These are phyloP conservation scores for Zaprionus vittiger DNA, from an alignment of 1,140 invertebrate genomes.

Conservation along the genomic window DNA sequence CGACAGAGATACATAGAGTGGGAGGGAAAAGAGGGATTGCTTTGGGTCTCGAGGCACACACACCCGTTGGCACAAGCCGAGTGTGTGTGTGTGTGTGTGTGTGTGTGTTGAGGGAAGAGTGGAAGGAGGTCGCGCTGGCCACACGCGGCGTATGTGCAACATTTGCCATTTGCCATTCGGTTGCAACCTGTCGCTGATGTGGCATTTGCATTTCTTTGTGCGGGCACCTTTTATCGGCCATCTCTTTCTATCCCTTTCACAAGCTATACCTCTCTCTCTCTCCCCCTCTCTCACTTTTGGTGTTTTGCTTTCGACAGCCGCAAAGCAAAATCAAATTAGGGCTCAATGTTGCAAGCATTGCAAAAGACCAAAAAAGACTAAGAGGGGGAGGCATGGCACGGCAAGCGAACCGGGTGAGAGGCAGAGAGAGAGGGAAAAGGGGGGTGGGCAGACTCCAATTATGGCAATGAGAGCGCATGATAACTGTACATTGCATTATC, in stretches of 20 bases:
- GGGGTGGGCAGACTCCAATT: constrained; percentile 36
- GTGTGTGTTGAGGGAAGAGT: background rate
- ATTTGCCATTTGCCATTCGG: constrained; percentile 20
- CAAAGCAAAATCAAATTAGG: constrained; percentile 10
- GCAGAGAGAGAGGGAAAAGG: background rate
- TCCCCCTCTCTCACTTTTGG: background rate
- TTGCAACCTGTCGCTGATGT: constrained; percentile 46
- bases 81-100: background rate
- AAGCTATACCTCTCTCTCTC: background rate
- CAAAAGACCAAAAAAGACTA: background rate
- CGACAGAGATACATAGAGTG: background rate
- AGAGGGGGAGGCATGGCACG: background rate
- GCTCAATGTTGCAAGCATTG: constrained; percentile 6
- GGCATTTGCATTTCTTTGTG: constrained; percentile 64
- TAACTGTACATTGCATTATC: constrained; percentile 40
- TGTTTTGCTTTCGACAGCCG: background rate
- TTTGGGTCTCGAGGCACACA: constrained; percentile 8
- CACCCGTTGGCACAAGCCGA: background rate
- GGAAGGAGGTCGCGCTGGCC: background rate
- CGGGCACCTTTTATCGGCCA: background rate
- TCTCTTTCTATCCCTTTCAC: background rate
- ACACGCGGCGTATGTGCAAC: constrained; percentile 28
- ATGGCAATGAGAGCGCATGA: constrained; percentile 44
- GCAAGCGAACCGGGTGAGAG: no score
- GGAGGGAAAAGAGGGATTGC: background rate